phyloP scores from a whole-genome alignment of 2,113 vertebrate genomes.

The Aleadryas rufinucha region DNA sequence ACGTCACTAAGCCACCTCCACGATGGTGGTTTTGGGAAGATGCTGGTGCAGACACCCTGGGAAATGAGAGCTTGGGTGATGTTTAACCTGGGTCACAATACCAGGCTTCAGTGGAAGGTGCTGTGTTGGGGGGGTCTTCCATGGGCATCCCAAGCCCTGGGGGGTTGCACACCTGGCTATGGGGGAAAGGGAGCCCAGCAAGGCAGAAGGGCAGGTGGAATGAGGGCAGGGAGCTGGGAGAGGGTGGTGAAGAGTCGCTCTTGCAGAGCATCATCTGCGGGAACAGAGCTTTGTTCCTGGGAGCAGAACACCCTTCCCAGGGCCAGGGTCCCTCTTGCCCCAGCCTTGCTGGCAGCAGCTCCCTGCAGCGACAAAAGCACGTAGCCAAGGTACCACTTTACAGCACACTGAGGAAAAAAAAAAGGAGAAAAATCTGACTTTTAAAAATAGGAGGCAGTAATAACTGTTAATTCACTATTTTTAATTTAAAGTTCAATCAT shows the following conservation, averaged over 20 bases:
- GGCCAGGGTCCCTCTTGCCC: background rate
- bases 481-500: background rate
- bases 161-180: accelerated
- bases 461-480: background rate
- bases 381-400: background rate
- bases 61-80: accelerated
- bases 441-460: background rate
- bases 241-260: background rate
- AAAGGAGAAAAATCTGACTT: background rate
- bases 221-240: background rate
- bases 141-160: background rate
- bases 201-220: background rate
- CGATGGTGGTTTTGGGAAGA: accelerated
- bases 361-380: background rate
- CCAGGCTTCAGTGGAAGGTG: background rate
- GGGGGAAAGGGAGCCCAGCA: background rate
- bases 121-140: background rate
- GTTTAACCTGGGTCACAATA: background rate
- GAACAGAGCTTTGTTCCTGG: background rate
- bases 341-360: background rate
- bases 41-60: background rate
- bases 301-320: background rate
- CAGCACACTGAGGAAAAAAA: accelerated
- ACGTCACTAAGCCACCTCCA: background rate
- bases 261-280: background rate